phyloP scores from a whole-genome alignment of 2,113 vertebrate species.

The Tricholaema leucomelas region DNA sequence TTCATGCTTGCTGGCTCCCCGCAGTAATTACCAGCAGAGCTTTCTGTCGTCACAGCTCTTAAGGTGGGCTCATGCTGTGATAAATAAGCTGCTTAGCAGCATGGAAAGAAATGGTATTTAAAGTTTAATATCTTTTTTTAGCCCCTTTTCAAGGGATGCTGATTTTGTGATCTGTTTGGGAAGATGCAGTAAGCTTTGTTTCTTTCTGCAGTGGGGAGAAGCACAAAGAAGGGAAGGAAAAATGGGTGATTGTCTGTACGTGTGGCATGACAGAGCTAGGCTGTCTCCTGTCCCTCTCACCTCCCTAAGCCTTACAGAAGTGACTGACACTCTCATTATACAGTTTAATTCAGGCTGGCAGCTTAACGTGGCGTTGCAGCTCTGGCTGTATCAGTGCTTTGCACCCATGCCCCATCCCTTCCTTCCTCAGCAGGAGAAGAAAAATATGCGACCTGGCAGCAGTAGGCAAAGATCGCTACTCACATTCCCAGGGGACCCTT shows the following conservation, averaged over 20 bases:
- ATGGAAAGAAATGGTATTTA: constrained; percentile 72
- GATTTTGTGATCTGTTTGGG: constrained; percentile 60
- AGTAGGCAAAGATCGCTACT: background rate
- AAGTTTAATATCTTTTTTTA: constrained; percentile 73
- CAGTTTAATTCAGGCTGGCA: constrained; percentile 45
- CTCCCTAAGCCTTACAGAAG: background rate
- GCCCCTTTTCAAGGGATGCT: constrained; percentile 59
- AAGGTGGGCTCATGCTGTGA: constrained; percentile 75
- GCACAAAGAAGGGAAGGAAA: background rate
- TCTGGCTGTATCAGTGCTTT: constrained; percentile 4
- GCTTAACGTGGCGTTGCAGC: background rate
- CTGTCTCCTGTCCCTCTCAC: background rate
- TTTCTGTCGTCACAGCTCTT: constrained; percentile 69
- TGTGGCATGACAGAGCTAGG: background rate
- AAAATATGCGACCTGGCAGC: background rate
- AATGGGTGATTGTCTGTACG: background rate
- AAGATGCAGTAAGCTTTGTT: constrained; percentile 28
- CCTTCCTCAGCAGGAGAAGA: background rate
- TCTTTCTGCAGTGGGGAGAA: background rate
- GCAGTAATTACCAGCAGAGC: constrained; percentile 67
- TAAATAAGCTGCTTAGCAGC: constrained; percentile 80
- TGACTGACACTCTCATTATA: constrained; percentile 39
- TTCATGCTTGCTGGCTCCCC: constrained; percentile 42
- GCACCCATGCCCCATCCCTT: background rate
- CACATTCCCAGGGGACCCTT: background rate